Conservation (phyloP, 1,140 invertebrate genomes). For the Mercenaria mercenaria region DNA sequence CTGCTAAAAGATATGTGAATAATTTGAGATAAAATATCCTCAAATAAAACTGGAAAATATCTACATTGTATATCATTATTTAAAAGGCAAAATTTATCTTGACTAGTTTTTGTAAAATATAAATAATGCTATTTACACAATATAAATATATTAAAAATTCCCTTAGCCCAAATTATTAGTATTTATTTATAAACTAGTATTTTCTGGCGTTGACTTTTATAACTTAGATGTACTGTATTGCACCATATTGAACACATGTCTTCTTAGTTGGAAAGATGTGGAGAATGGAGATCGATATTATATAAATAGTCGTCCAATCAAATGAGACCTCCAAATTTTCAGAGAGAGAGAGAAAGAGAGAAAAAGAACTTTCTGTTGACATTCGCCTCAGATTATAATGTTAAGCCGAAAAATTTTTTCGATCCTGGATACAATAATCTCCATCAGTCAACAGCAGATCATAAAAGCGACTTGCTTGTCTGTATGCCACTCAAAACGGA, state of each 20-base stretch:
- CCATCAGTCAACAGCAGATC: too few relatives aligned
- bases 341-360: too few relatives aligned
- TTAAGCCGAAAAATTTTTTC: too few relatives aligned
- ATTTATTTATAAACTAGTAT: background rate
- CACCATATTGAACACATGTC: conserved; percentile 18
- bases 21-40: conserved; percentile 38
- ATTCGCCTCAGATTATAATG: too few relatives aligned
- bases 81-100: conserved; percentile 3
- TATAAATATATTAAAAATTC: conserved; percentile 2
- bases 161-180: conserved; percentile 34
- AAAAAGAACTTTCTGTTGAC: too few relatives aligned
- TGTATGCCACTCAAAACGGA: too few relatives aligned
- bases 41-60: conserved; percentile 35
- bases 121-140: conserved; percentile 47
- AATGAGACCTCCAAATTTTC: too few relatives aligned
- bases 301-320: background rate
- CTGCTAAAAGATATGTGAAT: conserved; percentile 38
- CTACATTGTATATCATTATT: conserved; percentile 29
- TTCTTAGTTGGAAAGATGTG: background rate
- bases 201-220: background rate
- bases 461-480: too few relatives aligned
- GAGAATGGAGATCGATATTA: background rate
- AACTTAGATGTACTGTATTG: background rate
- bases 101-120: conserved; percentile 45
- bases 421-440: too few relatives aligned